phyloP scores from a whole-genome alignment of 2,888 invertebrate species.

The Andrena bucephala region DNA sequence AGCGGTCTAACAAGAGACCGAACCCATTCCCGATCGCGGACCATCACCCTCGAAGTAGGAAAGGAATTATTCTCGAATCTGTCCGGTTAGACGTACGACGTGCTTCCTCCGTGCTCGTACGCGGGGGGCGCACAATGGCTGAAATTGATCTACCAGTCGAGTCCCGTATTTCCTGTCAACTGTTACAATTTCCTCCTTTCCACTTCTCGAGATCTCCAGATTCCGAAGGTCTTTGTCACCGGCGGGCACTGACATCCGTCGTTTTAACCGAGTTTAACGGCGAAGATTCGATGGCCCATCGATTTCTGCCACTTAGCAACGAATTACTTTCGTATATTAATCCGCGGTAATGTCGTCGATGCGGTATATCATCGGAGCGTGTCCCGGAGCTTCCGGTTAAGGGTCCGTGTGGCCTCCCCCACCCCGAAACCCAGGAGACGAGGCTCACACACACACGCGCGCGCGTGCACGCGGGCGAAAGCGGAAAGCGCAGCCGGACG shows the following conservation, averaged over 20 bases:
- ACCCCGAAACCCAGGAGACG: neutral
- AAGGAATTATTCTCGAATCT: no score
- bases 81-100: no score
- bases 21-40: neutral
- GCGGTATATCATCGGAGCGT: slow-evolving; percentile 10
- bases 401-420: slow-evolving; percentile 17
- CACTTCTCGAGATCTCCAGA: neutral
- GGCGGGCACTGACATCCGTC: neutral
- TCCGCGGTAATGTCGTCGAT: slow-evolving; percentile 23
- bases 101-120: neutral
- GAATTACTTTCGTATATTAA: slow-evolving; percentile 21
- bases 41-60: neutral
- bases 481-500: neutral
- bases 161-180: neutral
- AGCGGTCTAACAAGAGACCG: neutral
- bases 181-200: neutral
- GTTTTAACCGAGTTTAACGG: neutral
- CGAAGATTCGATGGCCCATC: neutral
- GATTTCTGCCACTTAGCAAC: slow-evolving; percentile 1
- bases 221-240: neutral
- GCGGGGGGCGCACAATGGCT: slow-evolving; percentile 27
- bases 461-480: slow-evolving; percentile 13
- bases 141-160: slow-evolving; percentile 35
- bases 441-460: neutral
- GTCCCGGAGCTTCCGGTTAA: slow-evolving; percentile 12